Conservation (phyloP, 2,888 invertebrate genomes). For the Hedya salicella region DNA sequence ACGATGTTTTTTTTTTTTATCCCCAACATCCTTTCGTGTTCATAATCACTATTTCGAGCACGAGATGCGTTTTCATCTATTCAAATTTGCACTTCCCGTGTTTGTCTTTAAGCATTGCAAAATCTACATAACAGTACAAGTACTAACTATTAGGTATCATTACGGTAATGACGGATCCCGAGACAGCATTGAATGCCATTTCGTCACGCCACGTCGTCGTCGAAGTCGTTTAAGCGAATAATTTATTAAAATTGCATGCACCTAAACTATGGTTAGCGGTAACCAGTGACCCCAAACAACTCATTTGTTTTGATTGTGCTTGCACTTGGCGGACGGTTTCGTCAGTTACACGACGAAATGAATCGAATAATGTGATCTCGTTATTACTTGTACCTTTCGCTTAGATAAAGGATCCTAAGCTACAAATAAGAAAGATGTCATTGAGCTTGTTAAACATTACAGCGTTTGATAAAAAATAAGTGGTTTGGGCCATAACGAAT, state of each 20-base stretch:
- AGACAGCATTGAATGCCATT: constrained; percentile 24
- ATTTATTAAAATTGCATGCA: constrained; percentile 39
- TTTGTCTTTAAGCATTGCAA: constrained; percentile 23
- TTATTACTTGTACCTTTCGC: too few species aligned
- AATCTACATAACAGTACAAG: constrained; percentile 22
- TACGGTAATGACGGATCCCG: constrained; percentile 20
- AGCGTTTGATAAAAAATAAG: too few species aligned
- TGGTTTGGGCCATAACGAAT: not conserved
- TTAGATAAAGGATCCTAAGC: too few species aligned
- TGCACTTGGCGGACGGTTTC: not conserved
- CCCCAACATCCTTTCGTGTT: constrained; percentile 11
- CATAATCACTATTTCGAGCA: constrained; percentile 17
- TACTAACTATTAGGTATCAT: constrained; percentile 25
- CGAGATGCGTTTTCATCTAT: constrained; percentile 17
- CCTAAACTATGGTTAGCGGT: constrained; percentile 10
- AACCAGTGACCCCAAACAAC: constrained; percentile 13
- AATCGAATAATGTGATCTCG: too few species aligned
- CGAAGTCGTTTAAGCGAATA: constrained; percentile 33
- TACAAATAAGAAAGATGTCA: too few species aligned
- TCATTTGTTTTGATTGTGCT: constrained; percentile 23
- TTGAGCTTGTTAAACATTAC: not conserved
- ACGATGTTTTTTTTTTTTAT: constrained; percentile 5
- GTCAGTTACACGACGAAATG: not conserved
- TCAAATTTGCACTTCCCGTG: constrained; percentile 19
- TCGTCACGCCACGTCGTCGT: constrained; percentile 25